Base-by-base conservation (phyloP, 2,113 vertebrate species). In the Bubo blakistoni region DNA sequence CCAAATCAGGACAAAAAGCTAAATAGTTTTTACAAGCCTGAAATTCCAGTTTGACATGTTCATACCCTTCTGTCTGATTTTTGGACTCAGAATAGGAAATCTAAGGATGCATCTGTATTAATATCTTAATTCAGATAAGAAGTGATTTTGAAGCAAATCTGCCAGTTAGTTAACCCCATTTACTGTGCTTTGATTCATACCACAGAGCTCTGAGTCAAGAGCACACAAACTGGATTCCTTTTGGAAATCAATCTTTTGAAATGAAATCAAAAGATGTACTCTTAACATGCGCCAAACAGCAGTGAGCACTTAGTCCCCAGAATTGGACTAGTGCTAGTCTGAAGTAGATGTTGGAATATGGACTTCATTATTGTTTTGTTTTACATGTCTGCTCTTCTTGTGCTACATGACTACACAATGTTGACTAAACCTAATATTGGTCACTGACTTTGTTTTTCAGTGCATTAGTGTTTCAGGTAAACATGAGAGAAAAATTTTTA, bases 211-310 rank as follows among this genome's bases (percentile, higher is more conserved):
- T 1, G 2, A 89, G 29, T 81, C 40, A 65, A 65, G 20, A 81
- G 49, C 34, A 66, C 13, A 42, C 1, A 55, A 65, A 51, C 16
- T 26, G 11, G 6, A 22, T 38, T 78, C 7, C 24, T 62, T 71
- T 51, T 17, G 16, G 29, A 77, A 86, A 81, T 25, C 25, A 13
- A 2, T 26, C n/a, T 80, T 82, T 86, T 42, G 0, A 6, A 76
- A 52, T 81, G 0, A 84, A 89, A 73, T 42, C 13, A 57, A n/a
- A 59, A 58, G 0, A 69, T 10, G 10, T 52, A 27, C 16, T 52
- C 9, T 57, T 38, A 73, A 52, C 16, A 26, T 24, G 6, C 0
- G 0, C 49, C 58, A 81, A 86, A 72, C 11, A 26, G 7, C 11
- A 61, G 34, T 42, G 34, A 59, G 6, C 13, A 14, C 49, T 58